Evolutionary conservation across 2,797 vertebrate species (phyloP).

Genomic region (Glossophaga mutica): DNA sequence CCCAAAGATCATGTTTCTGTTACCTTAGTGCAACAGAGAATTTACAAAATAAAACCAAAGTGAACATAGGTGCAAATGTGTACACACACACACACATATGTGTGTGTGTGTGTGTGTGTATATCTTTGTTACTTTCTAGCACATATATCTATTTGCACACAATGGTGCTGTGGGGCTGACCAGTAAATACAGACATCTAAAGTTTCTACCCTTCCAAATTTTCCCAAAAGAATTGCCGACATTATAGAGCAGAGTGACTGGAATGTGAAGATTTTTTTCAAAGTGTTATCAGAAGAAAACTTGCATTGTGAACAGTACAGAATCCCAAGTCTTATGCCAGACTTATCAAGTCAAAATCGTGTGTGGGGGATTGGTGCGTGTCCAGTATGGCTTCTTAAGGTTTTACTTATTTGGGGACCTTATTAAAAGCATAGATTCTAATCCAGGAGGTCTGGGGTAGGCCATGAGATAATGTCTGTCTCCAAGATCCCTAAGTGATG

Average conservation of each 20-base stretch:
- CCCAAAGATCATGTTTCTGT: neutral
- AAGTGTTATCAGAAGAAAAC: neutral
- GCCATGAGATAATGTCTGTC: neutral
- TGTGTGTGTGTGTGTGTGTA: too few relatives aligned
- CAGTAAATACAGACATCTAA: neutral
- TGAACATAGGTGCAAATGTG: neutral
- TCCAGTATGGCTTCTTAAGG: neutral
- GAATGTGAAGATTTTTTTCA: neutral
- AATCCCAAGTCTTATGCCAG: neutral
- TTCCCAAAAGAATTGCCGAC: neutral
- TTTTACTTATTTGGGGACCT: neutral
- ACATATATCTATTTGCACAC: neutral
- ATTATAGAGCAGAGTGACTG: neutral
- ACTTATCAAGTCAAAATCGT: neutral
- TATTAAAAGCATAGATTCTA: neutral
- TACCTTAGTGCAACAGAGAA: neutral
- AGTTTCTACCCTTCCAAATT: neutral
- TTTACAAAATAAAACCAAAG: neutral
- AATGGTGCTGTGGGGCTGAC: neutral
- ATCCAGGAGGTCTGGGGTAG: neutral
- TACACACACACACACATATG: too few relatives aligned
- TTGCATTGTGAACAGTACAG: neutral
- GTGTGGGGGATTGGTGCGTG: accelerated
- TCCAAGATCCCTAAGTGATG: neutral
- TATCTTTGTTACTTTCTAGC: neutral